Evolutionary conservation across 2,888 invertebrate genomes (phyloP).

Genomic region (Chloromyia formosa): DNA sequence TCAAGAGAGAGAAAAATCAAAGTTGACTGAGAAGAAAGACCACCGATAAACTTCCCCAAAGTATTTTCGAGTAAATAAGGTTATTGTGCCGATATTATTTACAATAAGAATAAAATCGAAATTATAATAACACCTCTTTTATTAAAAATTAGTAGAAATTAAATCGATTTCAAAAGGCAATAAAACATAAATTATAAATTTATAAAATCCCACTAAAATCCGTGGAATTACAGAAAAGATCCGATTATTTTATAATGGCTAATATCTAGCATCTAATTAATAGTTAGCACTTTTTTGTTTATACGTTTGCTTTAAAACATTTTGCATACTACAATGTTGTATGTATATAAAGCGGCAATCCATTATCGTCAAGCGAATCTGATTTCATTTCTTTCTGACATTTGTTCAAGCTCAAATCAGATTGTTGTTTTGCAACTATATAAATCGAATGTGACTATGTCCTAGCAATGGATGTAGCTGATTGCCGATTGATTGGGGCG

Average conservation of each 20-base stretch:
- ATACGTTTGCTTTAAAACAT: conserved; percentile 14
- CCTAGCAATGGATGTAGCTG: too few relatives aligned
- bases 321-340: conserved; percentile 19
- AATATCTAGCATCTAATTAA: conserved; percentile 42
- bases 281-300: conserved; percentile 43
- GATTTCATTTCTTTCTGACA: not conserved
- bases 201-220: too few relatives aligned
- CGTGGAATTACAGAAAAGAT: not conserved
- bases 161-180: too few relatives aligned
- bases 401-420: not conserved
- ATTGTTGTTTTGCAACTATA: not conserved
- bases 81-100: conserved; percentile 31
- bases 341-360: not conserved
- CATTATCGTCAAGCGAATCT: not conserved
- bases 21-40: conserved; percentile 12
- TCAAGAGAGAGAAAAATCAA: not conserved
- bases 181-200: not conserved
- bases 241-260: conserved; percentile 35
- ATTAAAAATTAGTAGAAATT: not conserved
- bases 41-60: conserved; percentile 28
- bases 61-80: conserved; percentile 6
- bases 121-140: conserved; percentile 13
- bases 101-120: conserved; percentile 15
- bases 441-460: not conserved
- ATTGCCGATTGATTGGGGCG: too few relatives aligned